A percentile compares a stretch with the other conserved stretches of the same genome.
Evolutionary conservation across 2,113 vertebrate species (phyloP).

Genomic region (Seriola rivoliana): DNA sequence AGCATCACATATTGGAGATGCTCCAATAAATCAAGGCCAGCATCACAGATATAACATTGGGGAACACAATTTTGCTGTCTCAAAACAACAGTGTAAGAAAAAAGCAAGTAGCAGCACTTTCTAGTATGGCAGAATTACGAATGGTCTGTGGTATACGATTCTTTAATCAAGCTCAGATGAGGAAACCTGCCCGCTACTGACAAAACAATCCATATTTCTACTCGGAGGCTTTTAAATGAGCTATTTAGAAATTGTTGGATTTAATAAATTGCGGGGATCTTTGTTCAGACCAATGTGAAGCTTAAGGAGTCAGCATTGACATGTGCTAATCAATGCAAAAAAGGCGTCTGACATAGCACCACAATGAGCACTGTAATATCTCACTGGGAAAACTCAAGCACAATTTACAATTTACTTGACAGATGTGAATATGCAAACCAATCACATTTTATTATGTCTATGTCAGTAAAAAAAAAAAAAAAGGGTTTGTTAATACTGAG

Average conservation of each 20-base stretch:
- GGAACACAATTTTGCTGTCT: not conserved
- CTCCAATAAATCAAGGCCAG: not conserved
- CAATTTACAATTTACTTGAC: conserved; percentile 19
- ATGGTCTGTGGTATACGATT: conserved; percentile 4
- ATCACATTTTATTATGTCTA: conserved; percentile 22
- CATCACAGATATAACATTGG: not conserved
- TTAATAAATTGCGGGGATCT: conserved; percentile 30
- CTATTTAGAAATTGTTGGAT: conserved; percentile 28
- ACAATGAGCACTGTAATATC: conserved; percentile 2
- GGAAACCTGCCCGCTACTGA: not conserved
- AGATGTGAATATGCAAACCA: conserved; percentile 29
- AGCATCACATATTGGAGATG: not conserved
- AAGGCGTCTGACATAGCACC: not conserved
- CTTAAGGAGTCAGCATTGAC: conserved; percentile 17
- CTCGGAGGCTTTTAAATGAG: conserved; percentile 19
- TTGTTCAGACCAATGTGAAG: conserved; percentile 13
- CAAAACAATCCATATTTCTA: conserved; percentile 18
- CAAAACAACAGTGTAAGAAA: not conserved
- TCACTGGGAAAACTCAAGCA: conserved; percentile 23
- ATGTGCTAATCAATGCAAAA: conserved; percentile 27
- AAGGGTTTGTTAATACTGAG: conserved; percentile 22
- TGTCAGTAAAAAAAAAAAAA: conserved; percentile 34
- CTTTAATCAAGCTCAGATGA: conserved; percentile 34
- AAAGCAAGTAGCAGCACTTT: conserved; percentile 8
- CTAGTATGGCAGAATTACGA: not conserved